These are phyloP conservation scores for Eutolmus rufibarbis DNA, from an alignment of 2,888 invertebrate genomes.

Conservation along the genomic window DNA sequence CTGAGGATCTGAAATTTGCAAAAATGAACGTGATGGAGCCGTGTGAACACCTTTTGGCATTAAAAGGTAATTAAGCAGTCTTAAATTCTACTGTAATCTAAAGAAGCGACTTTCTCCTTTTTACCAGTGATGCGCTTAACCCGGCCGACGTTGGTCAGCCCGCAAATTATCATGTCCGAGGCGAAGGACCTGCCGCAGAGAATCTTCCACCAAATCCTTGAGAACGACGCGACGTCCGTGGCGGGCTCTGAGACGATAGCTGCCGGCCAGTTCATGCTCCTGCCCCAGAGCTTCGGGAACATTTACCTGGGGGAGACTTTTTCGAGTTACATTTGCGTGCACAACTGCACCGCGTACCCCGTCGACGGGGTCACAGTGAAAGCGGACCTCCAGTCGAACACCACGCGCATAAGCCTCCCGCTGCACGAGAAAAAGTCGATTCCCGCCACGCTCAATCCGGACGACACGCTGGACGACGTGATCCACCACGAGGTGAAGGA, in stretches of 20 bases:
- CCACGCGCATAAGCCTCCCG: slow-evolving; percentile 84
- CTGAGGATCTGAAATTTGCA: background rate
- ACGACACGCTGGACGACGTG: slow-evolving; percentile 91
- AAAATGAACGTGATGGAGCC: slow-evolving; percentile 57
- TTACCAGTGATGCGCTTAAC: slow-evolving; percentile 90
- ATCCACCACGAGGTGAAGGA: slow-evolving; percentile 99
- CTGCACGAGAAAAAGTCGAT: slow-evolving; percentile 72
- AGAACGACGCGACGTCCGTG: slow-evolving; percentile 85
- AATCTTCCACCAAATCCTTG: slow-evolving; percentile 77
- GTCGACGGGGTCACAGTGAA: slow-evolving; percentile 66
- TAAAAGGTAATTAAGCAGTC: slow-evolving; percentile 55
- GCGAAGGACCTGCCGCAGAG: slow-evolving; percentile 84
- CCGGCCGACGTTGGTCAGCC: slow-evolving; percentile 85
- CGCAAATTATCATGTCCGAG: slow-evolving; percentile 83
- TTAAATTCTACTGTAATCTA: background rate
- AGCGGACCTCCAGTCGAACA: slow-evolving; percentile 93
- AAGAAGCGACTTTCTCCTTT: background rate
- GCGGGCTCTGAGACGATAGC: slow-evolving; percentile 78
- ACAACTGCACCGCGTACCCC: slow-evolving; percentile 88
- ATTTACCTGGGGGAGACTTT: slow-evolving; percentile 98
- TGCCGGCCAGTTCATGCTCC: slow-evolving; percentile 87
- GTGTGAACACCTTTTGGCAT: slow-evolving; percentile 59
- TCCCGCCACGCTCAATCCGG: slow-evolving; percentile 71
- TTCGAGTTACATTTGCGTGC: slow-evolving; percentile 96
- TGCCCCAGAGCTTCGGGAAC: slow-evolving; percentile 97